Evolutionary conservation across 2,888 invertebrate genomes (phyloP).

Genomic region (Acronicta alni): DNA sequence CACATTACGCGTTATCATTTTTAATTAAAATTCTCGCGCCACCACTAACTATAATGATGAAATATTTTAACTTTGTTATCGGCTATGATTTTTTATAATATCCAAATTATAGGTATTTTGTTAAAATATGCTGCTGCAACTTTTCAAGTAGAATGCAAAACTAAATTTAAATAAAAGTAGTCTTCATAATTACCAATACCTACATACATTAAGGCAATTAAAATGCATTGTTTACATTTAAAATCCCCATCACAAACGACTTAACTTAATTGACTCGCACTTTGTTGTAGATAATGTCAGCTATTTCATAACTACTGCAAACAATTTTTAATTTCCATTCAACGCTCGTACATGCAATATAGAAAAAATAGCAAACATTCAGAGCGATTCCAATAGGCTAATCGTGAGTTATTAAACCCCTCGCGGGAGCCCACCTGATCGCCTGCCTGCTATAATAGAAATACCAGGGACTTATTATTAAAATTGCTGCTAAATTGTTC

Average conservation of each 20-base stretch:
- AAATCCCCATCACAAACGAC: slow-evolving; percentile 13
- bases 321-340: slow-evolving; percentile 80
- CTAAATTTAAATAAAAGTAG: too few species aligned
- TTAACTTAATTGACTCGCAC: slow-evolving; percentile 29
- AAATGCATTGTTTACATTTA: slow-evolving; percentile 10
- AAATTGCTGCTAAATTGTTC: slow-evolving; percentile 89
- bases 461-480: slow-evolving; percentile 89
- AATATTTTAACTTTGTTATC: slow-evolving; percentile 58
- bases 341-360: slow-evolving; percentile 77
- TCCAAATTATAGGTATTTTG: slow-evolving; percentile 8
- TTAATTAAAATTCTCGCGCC: slow-evolving; percentile 80
- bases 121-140: not conserved
- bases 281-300: slow-evolving; percentile 47
- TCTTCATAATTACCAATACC: not conserved
- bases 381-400: slow-evolving; percentile 88
- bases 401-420: slow-evolving; percentile 89
- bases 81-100: slow-evolving; percentile 40
- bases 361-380: slow-evolving; percentile 89
- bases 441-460: slow-evolving; percentile 88
- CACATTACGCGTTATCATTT: slow-evolving; percentile 85
- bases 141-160: not conserved
- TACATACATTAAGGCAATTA: not conserved
- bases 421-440: slow-evolving; percentile 85
- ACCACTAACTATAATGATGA: slow-evolving; percentile 69
- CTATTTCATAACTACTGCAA: slow-evolving; percentile 63